phyloP scores from a whole-genome alignment of 2,113 vertebrate genomes.

The Hiodon tergisus region DNA sequence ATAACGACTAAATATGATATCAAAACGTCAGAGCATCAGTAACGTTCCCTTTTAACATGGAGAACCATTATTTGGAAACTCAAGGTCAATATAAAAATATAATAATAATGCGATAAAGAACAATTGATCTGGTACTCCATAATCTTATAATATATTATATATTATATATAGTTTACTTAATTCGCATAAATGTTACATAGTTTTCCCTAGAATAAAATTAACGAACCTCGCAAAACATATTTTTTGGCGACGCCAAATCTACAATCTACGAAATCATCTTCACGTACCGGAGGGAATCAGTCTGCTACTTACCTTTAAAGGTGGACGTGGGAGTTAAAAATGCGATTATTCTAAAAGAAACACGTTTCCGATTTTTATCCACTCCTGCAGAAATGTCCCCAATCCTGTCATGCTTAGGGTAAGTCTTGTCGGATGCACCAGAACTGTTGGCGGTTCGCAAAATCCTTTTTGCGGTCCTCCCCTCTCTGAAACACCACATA shows the following conservation, averaged over 20 bases:
- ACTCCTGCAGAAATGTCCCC: background rate
- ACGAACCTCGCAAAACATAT: background rate
- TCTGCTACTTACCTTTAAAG: conserved; percentile 10
- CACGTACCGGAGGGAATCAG: background rate
- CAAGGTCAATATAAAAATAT: no score
- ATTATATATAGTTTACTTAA: no score
- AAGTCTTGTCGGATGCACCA: background rate
- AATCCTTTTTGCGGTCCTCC: background rate
- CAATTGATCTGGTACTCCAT: no score
- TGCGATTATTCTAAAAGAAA: background rate
- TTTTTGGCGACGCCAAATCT: background rate
- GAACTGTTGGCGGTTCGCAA: background rate
- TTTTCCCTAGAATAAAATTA: no score
- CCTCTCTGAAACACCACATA: background rate
- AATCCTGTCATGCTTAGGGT: background rate
- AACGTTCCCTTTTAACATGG: background rate
- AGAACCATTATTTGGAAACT: no score
- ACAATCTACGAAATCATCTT: background rate
- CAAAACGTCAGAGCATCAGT: background rate
- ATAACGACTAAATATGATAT: no score
- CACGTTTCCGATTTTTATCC: background rate
- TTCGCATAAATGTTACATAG: no score
- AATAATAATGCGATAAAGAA: no score
- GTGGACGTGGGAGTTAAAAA: background rate
- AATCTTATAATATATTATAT: no score